Evolutionary conservation across 2,113 vertebrate species (phyloP), one percentile per base, ranked within the genome.

Genomic region (Rafetus swinhoei): DNA sequence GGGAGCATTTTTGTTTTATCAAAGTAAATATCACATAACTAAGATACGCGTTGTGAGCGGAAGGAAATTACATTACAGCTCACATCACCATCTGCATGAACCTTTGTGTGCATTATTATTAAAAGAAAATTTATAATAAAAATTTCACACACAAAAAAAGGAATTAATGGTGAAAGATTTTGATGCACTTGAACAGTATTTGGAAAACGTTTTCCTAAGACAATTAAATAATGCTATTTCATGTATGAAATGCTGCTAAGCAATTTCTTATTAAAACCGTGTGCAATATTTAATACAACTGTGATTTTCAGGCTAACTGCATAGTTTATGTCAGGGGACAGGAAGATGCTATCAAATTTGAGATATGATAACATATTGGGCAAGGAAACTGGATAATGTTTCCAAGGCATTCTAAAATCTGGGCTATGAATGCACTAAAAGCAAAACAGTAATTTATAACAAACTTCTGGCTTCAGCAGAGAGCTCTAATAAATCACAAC

Each of bases 401-500:
- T 93, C 94, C 89, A 95, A 87, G 60, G 54, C 13, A 79, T 96
- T 81, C 35, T 93, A 82, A 93, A 92, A 92, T 79, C 12, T 91
- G 0, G 0, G 60, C 81, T 93, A 92, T 60, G 52, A 95, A 95
- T 90, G 88, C 3, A 1, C n/a, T 97, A 59, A 84, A 90, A 94
- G 84, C 55, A 92, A 86, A 82, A 52, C 88, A 89, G 56, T 90
- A 84, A 94, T 85, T 95, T 94, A 94, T 79, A 91, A 93, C 90
- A 84, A 95, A 95, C 84, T 96, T 97, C 85, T 62, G 9, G 62
- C 59, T 96, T 97, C 94, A 94, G 96, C 96, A 81, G 83, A 86
- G 90, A 93, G 69, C 59, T 90, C 93, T 91, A 95, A 92, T 91
- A 95, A 97, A 96, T 91, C 94, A 97, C 94, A 96, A 94, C 1